Percentiles rank a stretch among this genome's conserved stretches.
Evolutionary conservation across 1,140 invertebrate species (phyloP).

Genomic region (Protaetia brevitarsis): DNA sequence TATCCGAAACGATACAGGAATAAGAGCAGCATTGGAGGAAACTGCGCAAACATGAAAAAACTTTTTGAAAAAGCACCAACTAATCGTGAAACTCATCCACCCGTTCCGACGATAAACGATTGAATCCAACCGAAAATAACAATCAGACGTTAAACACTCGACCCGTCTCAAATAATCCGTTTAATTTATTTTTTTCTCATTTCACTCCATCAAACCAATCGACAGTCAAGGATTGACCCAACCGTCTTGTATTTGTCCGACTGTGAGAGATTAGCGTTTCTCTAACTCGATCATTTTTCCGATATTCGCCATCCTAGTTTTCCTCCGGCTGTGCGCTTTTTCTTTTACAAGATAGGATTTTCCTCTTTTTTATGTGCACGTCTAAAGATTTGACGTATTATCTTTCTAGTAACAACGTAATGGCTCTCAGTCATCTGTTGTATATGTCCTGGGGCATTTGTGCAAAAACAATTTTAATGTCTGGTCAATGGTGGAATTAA

Average conservation of each 20-base stretch:
- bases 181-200: constrained; percentile 17
- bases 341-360: not conserved
- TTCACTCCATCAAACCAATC: not conserved
- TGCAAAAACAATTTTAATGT: not conserved
- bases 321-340: not conserved
- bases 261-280: not conserved
- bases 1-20: no score
- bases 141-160: not conserved
- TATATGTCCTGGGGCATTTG: not conserved
- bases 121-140: not conserved
- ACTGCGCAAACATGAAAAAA: no score
- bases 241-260: not conserved
- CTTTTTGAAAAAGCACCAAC: not conserved
- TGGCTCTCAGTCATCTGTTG: not conserved
- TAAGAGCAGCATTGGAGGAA: no score
- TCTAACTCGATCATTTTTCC: not conserved
- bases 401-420: no score
- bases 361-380: not conserved
- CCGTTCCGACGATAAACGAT: constrained; percentile 9
- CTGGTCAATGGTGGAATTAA: not conserved
- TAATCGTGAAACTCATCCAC: not conserved
- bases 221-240: constrained; percentile 8
- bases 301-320: not conserved
- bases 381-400: no score
- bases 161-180: constrained; percentile 10